Percentiles rank a stretch among this genome's conserved stretches.
Evolutionary conservation across 2,888 invertebrate species (phyloP).

Genomic region (Eupithecia subfuscata): DNA sequence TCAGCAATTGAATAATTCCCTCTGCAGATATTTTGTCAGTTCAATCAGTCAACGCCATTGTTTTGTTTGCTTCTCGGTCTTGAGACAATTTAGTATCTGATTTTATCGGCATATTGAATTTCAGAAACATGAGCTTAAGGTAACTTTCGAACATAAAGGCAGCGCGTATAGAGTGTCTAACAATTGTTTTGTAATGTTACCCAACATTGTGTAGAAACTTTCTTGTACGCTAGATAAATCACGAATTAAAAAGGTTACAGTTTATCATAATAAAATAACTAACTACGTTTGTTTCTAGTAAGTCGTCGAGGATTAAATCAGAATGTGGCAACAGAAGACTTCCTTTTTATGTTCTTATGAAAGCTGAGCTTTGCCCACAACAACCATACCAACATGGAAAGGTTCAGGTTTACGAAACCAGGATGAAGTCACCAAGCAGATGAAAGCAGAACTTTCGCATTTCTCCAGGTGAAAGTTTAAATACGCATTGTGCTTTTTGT

Average conservation of each 20-base stretch:
- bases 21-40: conserved; percentile 46
- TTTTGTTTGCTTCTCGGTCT: conserved; percentile 35
- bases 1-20: conserved; percentile 57
- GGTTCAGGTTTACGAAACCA: conserved; percentile 52
- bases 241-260: neutral
- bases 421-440: conserved; percentile 63
- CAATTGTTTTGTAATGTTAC: conserved; percentile 12
- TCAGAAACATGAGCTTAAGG: conserved; percentile 25
- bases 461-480: conserved; percentile 78
- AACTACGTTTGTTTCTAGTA: neutral
- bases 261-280: neutral
- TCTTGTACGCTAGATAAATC: neutral
- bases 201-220: conserved; percentile 14
- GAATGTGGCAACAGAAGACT: neutral
- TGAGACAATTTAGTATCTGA: conserved; percentile 29
- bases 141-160: conserved; percentile 16
- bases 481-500: conserved; percentile 76
- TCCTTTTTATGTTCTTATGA: neutral
- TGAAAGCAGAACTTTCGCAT: conserved; percentile 69
- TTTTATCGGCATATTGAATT: conserved; percentile 28
- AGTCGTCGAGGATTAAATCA: neutral
- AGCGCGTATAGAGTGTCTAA: neutral
- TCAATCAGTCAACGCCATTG: conserved; percentile 42
- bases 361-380: neutral
- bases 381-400: conserved; percentile 42